These are phyloP conservation scores for Podabrus alpinus DNA, from an alignment of 2,888 invertebrate species.

Conservation along the genomic window DNA sequence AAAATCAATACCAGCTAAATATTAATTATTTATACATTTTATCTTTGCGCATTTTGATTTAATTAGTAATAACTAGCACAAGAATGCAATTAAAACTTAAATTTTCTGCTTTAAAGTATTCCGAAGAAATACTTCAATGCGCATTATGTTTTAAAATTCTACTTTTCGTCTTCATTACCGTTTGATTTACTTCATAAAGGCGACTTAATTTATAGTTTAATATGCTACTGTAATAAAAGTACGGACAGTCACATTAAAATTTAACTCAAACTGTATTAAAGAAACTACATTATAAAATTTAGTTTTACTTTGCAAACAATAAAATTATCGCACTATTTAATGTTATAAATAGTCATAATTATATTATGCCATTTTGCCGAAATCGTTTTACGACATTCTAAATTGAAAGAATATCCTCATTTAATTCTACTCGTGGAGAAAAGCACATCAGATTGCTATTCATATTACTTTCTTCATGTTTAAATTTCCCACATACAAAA, in stretches of 20 bases:
- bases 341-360: not conserved
- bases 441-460: not conserved
- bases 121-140: not conserved
- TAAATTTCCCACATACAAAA: not conserved
- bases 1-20: not conserved
- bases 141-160: not conserved
- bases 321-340: not conserved
- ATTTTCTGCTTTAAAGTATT: not conserved
- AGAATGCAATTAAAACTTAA: not conserved
- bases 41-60: not conserved
- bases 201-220: not conserved
- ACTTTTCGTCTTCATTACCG: not conserved
- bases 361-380: not conserved
- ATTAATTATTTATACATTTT: not conserved
- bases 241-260: not conserved
- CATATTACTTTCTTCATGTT: not conserved
- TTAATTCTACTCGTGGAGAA: not conserved
- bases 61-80: not conserved
- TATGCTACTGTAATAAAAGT: not conserved
- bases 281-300: not conserved
- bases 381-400: not conserved
- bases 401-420: not conserved
- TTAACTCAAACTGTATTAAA: not conserved
- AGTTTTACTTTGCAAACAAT: not conserved
- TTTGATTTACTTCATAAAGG: not conserved